phyloP scores from a whole-genome alignment of 2,797 vertebrate species.

The Natrix natrix region DNA sequence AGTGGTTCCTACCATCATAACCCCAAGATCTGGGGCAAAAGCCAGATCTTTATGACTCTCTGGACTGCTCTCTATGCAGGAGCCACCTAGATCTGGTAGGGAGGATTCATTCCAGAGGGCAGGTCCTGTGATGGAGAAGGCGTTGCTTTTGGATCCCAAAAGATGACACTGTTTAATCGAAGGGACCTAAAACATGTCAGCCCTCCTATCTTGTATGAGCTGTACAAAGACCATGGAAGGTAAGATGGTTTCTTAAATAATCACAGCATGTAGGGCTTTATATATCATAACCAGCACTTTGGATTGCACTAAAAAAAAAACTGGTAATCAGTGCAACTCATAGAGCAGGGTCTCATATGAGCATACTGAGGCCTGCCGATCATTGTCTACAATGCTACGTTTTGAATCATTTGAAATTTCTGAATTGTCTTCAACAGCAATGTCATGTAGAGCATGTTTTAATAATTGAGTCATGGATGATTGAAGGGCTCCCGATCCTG shows the following conservation, averaged over 20 bases:
- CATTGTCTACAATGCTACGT: not conserved
- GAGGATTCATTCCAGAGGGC: not conserved
- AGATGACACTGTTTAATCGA: not conserved
- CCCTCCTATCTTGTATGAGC: not conserved
- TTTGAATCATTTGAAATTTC: not conserved
- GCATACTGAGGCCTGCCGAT: not conserved
- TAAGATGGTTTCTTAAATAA: not conserved
- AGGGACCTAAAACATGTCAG: not conserved
- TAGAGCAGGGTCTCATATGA: not conserved
- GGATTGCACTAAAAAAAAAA: not conserved
- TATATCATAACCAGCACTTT: not conserved
- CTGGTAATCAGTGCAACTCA: not conserved
- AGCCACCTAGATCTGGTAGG: not conserved
- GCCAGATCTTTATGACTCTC: not conserved
- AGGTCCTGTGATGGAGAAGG: not conserved
- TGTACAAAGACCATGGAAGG: not conserved
- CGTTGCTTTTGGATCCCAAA: not conserved
- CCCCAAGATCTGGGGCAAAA: not conserved
- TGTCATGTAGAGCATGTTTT: not conserved
- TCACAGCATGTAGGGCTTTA: not conserved
- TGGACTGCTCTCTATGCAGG: not conserved
- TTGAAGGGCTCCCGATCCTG: not conserved
- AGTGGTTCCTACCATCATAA: not conserved
- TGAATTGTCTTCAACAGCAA: not conserved
- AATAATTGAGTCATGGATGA: not conserved